These are phyloP conservation scores for Monopterus albus DNA, from an alignment of 2,113 vertebrate genomes.

Conservation along the genomic window DNA sequence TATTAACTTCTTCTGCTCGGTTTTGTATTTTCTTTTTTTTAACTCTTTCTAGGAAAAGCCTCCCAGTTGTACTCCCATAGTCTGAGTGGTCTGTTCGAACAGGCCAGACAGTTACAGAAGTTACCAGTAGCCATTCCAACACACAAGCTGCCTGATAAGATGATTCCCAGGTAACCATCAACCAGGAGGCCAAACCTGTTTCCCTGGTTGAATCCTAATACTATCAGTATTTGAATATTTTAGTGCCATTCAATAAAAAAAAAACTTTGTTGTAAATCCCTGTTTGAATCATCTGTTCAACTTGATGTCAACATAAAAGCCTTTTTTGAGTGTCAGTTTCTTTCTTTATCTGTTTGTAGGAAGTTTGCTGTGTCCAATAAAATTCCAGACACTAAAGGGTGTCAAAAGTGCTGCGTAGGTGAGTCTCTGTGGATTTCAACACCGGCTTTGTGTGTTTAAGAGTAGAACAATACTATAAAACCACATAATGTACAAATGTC, in stretches of 20 bases:
- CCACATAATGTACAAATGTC: not conserved
- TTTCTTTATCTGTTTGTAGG: constrained; percentile 78
- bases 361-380: constrained; percentile 97
- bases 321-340: not conserved
- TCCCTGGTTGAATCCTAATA: no score
- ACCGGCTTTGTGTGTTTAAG: no score
- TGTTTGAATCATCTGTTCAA: not conserved
- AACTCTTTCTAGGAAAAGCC: constrained; percentile 88
- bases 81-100: constrained; percentile 93
- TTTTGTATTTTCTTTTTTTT: constrained; percentile 26
- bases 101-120: constrained; percentile 97
- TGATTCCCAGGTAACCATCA: constrained; percentile 89
- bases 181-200: not conserved
- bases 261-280: no score
- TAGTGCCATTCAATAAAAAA: no score
- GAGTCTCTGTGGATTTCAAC: constrained; percentile 49
- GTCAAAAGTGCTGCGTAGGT: constrained; percentile 99
- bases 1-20: no score
- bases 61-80: constrained; percentile 99
- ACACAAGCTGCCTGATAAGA: constrained; percentile 96
- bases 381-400: constrained; percentile 98
- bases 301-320: not conserved
- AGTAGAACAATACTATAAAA: not conserved
- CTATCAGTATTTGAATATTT: no score
- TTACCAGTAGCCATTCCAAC: constrained; percentile 97